phyloP scores from a whole-genome alignment of 2,113 vertebrate species.

The Tachycineta bicolor region DNA sequence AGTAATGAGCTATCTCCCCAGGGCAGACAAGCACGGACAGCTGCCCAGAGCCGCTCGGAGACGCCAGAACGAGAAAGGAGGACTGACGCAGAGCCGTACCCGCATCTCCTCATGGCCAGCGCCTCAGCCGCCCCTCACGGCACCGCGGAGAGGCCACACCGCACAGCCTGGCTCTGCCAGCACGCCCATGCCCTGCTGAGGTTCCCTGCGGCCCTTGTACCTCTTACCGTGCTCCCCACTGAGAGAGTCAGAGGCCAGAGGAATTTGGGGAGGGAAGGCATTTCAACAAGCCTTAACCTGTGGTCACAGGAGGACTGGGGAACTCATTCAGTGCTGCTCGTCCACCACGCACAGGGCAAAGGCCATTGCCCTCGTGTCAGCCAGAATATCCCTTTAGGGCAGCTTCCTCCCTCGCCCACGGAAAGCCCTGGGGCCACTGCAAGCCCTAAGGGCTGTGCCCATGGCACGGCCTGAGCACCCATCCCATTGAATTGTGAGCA shows the following conservation, averaged over 20 bases:
- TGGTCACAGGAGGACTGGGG: not conserved
- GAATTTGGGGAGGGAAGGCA: not conserved
- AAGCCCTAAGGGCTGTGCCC: not conserved
- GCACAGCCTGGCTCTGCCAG: not conserved
- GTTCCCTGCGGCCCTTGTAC: not conserved
- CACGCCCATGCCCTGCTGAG: not conserved
- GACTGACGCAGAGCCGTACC: fast-evolving
- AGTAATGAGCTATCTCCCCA: not conserved
- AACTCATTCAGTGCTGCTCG: not conserved
- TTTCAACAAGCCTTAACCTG: not conserved
- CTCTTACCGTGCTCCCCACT: not conserved
- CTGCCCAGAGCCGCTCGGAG: fast-evolving
- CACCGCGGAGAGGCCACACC: fast-evolving
- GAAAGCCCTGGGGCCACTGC: not conserved
- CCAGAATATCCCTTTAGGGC: not conserved
- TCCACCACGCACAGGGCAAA: not conserved
- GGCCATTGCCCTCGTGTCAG: not conserved
- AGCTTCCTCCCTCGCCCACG: not conserved
- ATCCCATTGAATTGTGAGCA: not conserved
- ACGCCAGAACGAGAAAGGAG: not conserved
- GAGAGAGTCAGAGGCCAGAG: not conserved
- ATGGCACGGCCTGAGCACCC: not conserved
- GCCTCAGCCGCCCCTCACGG: not conserved
- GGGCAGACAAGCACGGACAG: not conserved
- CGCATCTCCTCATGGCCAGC: not conserved